These are phyloP conservation scores for Morus bassanus DNA, from an alignment of 2,797 vertebrate species.

Conservation along the genomic window DNA sequence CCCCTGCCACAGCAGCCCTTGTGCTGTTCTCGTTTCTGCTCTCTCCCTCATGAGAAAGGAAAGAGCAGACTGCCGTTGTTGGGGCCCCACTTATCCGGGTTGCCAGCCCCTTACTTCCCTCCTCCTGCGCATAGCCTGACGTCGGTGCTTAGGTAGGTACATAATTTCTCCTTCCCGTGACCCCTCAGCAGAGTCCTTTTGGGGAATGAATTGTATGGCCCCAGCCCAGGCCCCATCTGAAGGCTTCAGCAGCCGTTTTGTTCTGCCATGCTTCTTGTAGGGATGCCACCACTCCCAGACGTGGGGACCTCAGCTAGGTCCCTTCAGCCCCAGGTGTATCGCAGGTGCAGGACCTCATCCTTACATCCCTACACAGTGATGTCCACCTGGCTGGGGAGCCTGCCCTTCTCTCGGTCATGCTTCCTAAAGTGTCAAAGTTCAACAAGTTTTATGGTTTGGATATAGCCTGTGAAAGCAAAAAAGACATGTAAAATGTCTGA, in stretches of 20 bases:
- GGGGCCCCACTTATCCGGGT: fast-evolving
- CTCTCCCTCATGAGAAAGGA: neutral
- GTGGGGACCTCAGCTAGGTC: neutral
- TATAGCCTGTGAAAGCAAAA: neutral
- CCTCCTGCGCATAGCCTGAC: neutral
- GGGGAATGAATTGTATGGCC: neutral
- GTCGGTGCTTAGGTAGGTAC: neutral
- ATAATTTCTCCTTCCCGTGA: neutral
- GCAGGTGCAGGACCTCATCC: neutral
- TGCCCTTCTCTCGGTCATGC: neutral
- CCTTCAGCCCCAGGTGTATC: neutral
- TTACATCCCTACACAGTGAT: fast-evolving
- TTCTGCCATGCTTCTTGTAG: neutral
- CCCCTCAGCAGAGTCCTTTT: neutral
- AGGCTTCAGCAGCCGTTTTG: neutral
- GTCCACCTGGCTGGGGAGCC: neutral
- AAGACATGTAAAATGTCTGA: neutral
- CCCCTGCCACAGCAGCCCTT: neutral
- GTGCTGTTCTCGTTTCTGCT: neutral
- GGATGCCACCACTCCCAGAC: fast-evolving
- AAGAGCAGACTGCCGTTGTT: fast-evolving
- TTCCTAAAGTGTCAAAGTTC: neutral
- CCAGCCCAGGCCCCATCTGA: neutral
- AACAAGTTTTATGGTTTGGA: neutral
- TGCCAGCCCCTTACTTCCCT: neutral